These are phyloP conservation scores for Ia io DNA, from an alignment of 2,113 vertebrate species.

Conservation along the genomic window DNA sequence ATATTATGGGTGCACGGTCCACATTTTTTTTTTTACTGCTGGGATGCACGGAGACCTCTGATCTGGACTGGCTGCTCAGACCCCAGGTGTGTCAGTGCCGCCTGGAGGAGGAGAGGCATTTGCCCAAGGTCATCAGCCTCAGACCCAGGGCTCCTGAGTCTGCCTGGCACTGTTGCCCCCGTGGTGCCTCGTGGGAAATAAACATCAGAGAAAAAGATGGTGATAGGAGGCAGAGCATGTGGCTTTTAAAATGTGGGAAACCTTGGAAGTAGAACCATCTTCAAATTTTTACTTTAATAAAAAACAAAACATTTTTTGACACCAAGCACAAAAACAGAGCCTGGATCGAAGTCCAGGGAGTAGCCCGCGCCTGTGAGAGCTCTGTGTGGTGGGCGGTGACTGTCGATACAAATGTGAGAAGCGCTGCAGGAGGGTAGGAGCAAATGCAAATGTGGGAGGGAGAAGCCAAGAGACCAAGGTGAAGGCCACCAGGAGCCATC, in stretches of 20 bases:
- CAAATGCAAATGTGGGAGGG: accelerated
- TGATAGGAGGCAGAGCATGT: background rate
- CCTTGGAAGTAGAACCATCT: background rate
- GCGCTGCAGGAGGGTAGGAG: background rate
- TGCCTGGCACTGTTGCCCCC: no score
- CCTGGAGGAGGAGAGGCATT: background rate
- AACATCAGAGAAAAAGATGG: background rate
- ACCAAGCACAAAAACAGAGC: background rate
- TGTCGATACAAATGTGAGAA: background rate
- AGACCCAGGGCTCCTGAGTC: background rate
- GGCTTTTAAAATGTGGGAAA: background rate
- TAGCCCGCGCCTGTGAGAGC: background rate
- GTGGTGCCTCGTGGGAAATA: background rate
- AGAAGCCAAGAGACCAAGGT: background rate
- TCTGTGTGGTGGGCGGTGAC: accelerated
- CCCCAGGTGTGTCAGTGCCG: background rate
- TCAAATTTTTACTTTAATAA: background rate
- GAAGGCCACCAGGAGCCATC: accelerated
- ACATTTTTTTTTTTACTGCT: background rate
- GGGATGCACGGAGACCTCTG: background rate
- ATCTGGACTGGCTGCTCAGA: background rate
- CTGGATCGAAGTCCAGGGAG: background rate
- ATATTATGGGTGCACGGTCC: background rate
- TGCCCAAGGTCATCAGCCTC: background rate
- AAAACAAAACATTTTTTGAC: background rate